Conservation (phyloP, 2,888 invertebrate species). For the Drosophila falleni region DNA sequence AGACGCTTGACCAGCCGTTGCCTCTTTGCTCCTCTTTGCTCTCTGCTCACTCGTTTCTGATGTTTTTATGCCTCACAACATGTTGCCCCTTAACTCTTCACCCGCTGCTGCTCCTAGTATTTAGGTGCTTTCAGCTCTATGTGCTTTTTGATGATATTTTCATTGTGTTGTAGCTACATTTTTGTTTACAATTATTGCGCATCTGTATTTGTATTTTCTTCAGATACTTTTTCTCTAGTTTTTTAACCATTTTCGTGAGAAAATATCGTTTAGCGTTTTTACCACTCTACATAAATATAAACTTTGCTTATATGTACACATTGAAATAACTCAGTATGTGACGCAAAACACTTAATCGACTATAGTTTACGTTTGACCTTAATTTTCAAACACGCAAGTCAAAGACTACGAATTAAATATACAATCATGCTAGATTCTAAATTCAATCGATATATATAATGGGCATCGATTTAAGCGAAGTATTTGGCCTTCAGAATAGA, state of each 20-base stretch:
- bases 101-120: conserved; percentile 10
- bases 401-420: conserved; percentile 16
- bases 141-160: conserved; percentile 48
- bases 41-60: conserved; percentile 29
- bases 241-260: conserved; percentile 53
- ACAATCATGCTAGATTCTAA: conserved; percentile 16
- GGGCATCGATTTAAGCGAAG: conserved; percentile 38
- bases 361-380: conserved; percentile 53
- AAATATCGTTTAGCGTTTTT: conserved; percentile 46
- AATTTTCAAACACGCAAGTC: conserved; percentile 53
- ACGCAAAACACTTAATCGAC: conserved; percentile 26
- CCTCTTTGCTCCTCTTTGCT: background rate
- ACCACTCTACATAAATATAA: conserved; percentile 7
- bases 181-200: conserved; percentile 55
- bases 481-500: conserved; percentile 20
- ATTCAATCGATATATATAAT: conserved; percentile 38
- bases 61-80: conserved; percentile 16
- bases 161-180: conserved; percentile 36
- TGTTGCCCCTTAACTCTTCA: too few species aligned
- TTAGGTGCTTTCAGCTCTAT: conserved; percentile 14
- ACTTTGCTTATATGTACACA: background rate
- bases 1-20: conserved; percentile 52
- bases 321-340: conserved; percentile 3
- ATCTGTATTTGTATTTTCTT: conserved; percentile 38
- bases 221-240: conserved; percentile 26